A percentile compares a stretch with the other conserved stretches of the same genome.
Conservation (phyloP, 1,140 invertebrate species). For the Brachionus rotundiformis region DNA sequence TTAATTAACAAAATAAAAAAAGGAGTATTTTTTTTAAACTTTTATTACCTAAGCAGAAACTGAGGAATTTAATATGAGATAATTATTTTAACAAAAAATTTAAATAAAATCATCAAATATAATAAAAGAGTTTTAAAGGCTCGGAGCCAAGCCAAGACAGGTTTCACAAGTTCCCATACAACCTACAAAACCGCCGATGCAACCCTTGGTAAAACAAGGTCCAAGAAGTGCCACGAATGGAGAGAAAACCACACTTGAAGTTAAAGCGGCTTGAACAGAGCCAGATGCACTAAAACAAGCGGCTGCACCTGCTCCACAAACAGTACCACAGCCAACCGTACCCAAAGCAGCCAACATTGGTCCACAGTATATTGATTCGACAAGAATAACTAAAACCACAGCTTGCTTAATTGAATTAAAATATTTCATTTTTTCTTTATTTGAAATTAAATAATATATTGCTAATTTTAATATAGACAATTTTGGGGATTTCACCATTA, state of each 20-base stretch:
- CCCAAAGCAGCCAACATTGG: slow-evolving; percentile 1
- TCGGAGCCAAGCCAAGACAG: neutral
- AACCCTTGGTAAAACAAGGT: neutral
- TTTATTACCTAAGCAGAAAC: too few species aligned
- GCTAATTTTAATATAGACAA: too few species aligned
- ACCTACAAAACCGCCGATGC: neutral
- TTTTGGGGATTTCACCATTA: too few species aligned
- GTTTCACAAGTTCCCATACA: neutral
- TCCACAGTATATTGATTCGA: neutral
- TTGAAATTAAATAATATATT: neutral
- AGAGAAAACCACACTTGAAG: slow-evolving; percentile 4
- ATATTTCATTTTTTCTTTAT: neutral
- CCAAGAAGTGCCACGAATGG: neutral
- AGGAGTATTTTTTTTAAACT: too few species aligned
- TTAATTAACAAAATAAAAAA: too few species aligned
- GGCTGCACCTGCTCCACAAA: neutral
- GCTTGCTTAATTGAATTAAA: neutral
- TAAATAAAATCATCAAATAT: too few species aligned
- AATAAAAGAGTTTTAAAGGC: too few species aligned
- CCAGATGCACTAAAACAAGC: neutral
- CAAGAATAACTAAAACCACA: neutral
- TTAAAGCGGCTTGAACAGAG: neutral
- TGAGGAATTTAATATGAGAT: too few species aligned
- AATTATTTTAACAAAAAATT: too few species aligned
- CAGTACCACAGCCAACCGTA: neutral